phyloP scores from a whole-genome alignment of 1,140 invertebrate species.

The Coenobita brevimanus region DNA sequence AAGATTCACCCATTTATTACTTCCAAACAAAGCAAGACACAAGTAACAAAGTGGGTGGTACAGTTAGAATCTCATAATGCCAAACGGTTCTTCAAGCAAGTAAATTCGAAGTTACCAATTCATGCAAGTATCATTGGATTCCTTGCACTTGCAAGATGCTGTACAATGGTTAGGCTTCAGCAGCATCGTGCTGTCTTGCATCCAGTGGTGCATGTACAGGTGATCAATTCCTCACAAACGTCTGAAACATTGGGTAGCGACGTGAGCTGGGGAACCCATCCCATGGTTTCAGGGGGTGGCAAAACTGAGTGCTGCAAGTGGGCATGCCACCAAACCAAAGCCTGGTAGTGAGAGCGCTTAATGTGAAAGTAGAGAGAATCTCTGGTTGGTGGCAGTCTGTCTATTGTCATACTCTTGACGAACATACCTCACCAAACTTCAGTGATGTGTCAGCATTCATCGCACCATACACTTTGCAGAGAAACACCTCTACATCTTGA shows the following conservation, averaged over 20 bases:
- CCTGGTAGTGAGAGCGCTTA: no score
- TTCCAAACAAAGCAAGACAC: no score
- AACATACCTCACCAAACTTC: not conserved
- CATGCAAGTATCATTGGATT: no score
- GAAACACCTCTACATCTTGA: not conserved
- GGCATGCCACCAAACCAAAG: slow-evolving; percentile 3
- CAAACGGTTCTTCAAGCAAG: no score
- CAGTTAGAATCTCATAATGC: no score
- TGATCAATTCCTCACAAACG: not conserved
- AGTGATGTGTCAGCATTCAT: slow-evolving; percentile 1
- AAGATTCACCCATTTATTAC: not conserved
- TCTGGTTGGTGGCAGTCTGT: slow-evolving; percentile 6
- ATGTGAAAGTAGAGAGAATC: no score
- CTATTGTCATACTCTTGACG: slow-evolving; percentile 8
- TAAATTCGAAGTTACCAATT: no score
- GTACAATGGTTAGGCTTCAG: not conserved
- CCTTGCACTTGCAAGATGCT: no score
- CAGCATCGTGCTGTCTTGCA: not conserved
- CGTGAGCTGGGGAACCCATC: not conserved
- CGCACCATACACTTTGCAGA: not conserved
- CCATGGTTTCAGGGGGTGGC: slow-evolving; percentile 7
- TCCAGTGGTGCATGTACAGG: no score
- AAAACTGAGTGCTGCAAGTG: no score
- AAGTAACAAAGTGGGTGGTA: no score
- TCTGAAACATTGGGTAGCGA: not conserved